Evolutionary conservation across 2,113 vertebrate species (phyloP), one percentile per base, ranked within the genome.

Genomic region (Herpailurus yagouaroundi): DNA sequence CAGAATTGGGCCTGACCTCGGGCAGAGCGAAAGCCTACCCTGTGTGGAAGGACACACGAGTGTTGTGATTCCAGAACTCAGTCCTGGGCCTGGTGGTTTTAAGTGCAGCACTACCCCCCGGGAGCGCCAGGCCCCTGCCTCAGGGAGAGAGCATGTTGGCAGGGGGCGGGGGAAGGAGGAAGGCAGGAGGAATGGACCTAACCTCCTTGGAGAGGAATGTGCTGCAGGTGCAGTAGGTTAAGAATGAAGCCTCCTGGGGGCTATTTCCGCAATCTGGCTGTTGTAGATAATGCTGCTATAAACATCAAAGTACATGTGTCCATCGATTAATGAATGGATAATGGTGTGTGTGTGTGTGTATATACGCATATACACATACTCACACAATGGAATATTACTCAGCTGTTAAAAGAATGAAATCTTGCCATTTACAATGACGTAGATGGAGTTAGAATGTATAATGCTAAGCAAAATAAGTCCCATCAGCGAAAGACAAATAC

Each of bases 71-170:
- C 15, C 1, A 7, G 73, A 25, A 11, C 76, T 29, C n/a, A 18
- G 76, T 52, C 66, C 64, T 89, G 8, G 19, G 63, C n/a, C 15
- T 19, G 14, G 19, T 4, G 4, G 50, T 71, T 5, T 29, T 84
- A 60, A n/a, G 10, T 27, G 60, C 5, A 29, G 52, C 15, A 21
- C 21, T 69, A 45, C 50, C 10, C 7, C 71, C 41, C 31, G 19
- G 71, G n/a, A 9, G 31, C 1, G 1, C 10, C 1, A 0, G 57
- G 55, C 12, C 31, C 7, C 29, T 23, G 4, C 36, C 57, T 88
- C 48, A 13, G 25, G 69, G 64, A 79, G 88, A 41, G 64, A 7
- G 13, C 50, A 41, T 14, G 13, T 50, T 12, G 50, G 50, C 50
- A 50, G 50, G 50, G 50, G 50, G 50, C 1, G 3, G 50, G 50